Evolutionary conservation across 2,113 vertebrate species (phyloP), one percentile per base, ranked within the genome.

Genomic region (Chloropsis hardwickii): DNA sequence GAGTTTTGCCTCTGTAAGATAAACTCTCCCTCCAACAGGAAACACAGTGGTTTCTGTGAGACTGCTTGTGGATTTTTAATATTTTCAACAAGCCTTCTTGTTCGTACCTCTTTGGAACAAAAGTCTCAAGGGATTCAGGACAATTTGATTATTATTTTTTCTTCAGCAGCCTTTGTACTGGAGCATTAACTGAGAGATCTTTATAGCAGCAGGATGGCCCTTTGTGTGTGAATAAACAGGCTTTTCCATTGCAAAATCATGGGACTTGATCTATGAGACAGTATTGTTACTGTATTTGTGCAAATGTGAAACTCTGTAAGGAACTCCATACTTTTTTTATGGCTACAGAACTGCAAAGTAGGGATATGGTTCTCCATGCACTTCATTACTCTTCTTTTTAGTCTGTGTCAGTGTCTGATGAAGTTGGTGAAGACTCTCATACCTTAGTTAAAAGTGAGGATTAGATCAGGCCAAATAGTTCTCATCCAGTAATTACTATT

Each of bases 161-260:
- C 50, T 94, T 85, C 47, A 73, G 47, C 4, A 51, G 28, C 28
- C 33, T 58, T 94, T 91, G 88, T 95, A 60, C 79, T 64, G 81
- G 88, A 80, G 60, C 60, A 45, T 92, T 95, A 94, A 57, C 44
- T 22, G 40, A 64, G 44, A 72, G 64, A 83, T 88, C 90, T 95
- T 96, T 92, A 9, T 60, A 94, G 66, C 88, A 94, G 82, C 76
- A 88, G 82, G 74, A 71, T 73, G 50, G 58, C 51, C 90, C 56
- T 96, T 93, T 93, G 40, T 95, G 47, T 64, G 39, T 77, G 90
- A 83, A 88, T 83, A 90, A 94, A 88, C 88, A 90, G 84, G 76
- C 35, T 92, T 95, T 94, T 86, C 51, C 31, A 71, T 70, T 56
- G 35, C 64, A 88, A 88, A 88, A 74, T 60, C 40, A 4, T 74